Evolutionary conservation across 2,888 invertebrate species (phyloP), one percentile per base, ranked within the genome.

Genomic region (Oligia latruncula): DNA sequence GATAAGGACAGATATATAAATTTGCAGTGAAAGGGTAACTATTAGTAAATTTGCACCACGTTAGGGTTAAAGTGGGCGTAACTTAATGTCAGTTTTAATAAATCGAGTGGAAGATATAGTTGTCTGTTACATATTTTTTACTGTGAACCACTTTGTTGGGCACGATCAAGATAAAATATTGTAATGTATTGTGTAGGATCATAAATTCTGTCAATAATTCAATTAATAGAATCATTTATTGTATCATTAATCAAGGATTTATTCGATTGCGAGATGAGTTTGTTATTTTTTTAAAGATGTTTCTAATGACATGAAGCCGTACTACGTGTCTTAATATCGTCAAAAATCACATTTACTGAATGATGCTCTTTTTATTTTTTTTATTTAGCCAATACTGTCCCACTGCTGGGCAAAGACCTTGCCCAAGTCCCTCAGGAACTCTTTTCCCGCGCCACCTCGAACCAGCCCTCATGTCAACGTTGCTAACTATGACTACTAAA

Each of bases 21-120:
- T 68, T 77, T 88, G 87, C 75, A 84, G 64, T 72, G 84, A 91
- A 91, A 90, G 91, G 92, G 91, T 91, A 87, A 85, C 87, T 84
- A 87, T 88, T 84, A 86, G 79, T 80, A 84, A 90, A 93, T 93
- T 94, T 92, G 92, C 90, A 90, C 86, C 89, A 90, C 88, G 89
- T 92, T 92, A 94, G 94, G 95, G 95, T 94, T 93, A 93, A 95
- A 95, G 95, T 94, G 92, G 96, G 96, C 96, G 96, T 93, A 90
- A 90, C 92, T 91, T 83, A 81, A 93, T 93, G 96, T 95, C 95
- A 94, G 90, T 93, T 94, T 93, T 95, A 96, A 96, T 94, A 95
- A 95, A 96, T 96, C 93, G 93, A 88, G 90, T 88, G 93, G 93
- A 95, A 96, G 93, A 92, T 93, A 94, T 93, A 90, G 90, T 84